Conservation (phyloP, 2,113 vertebrate species). For the Pachyramphus minor region DNA sequence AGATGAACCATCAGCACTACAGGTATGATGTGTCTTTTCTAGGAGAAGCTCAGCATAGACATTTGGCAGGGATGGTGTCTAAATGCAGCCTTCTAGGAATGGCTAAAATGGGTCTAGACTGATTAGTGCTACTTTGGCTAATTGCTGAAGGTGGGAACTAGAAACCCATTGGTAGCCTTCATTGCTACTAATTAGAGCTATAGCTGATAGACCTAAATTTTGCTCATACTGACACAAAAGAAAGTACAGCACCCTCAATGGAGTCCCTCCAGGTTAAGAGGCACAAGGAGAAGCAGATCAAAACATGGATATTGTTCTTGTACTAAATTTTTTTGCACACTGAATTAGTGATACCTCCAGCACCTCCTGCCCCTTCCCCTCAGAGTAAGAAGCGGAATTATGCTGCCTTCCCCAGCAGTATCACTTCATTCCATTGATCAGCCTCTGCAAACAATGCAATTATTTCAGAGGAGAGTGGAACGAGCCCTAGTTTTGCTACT, state of each 20-base stretch:
- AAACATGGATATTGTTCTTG: not conserved
- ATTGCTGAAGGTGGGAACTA: not conserved
- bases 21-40: not conserved
- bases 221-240: not conserved
- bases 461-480: constrained; percentile 66
- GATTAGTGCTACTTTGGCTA: not conserved
- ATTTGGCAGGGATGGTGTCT: not conserved
- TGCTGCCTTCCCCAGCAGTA: not conserved
- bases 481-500: constrained; percentile 64
- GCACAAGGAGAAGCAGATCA: not conserved
- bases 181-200: not conserved
- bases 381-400: not conserved
- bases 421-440: not conserved
- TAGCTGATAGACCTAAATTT: not conserved
- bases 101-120: not conserved
- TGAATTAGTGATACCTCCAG: not conserved
- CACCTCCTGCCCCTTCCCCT: not conserved
- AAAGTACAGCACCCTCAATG: not conserved
- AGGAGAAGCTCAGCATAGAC: not conserved
- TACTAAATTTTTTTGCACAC: not conserved
- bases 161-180: not conserved
- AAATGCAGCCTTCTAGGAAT: not conserved
- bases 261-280: not conserved
- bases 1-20: constrained; percentile 39
- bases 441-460: constrained; percentile 67